These are phyloP conservation scores for Lymantria monacha DNA, from an alignment of 2,888 invertebrate species.

Conservation along the genomic window DNA sequence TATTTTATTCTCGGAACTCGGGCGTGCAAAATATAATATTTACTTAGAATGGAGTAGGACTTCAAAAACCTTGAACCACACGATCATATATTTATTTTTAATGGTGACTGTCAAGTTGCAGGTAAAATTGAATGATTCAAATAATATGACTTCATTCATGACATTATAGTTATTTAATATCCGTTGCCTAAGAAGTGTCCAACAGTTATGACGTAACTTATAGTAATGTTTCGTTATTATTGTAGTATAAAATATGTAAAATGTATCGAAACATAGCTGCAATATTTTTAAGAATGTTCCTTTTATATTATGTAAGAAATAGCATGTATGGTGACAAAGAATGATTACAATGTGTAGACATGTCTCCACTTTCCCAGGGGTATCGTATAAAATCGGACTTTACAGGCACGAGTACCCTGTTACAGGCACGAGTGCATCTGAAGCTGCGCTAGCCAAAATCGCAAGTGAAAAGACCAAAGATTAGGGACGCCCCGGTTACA, in stretches of 20 bases:
- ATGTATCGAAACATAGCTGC: background rate
- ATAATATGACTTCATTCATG: slow-evolving; percentile 44
- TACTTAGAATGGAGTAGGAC: slow-evolving; percentile 30
- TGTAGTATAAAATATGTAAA: no score
- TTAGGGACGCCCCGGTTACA: no score
- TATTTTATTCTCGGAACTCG: slow-evolving; percentile 66
- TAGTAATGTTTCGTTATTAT: background rate
- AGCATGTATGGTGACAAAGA: no score
- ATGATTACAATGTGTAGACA: no score
- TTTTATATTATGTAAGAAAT: no score
- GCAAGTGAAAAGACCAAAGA: no score
- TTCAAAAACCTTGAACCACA: slow-evolving; percentile 42
- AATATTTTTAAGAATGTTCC: background rate
- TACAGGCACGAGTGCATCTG: no score
- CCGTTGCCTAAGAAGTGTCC: background rate
- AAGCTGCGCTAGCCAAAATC: no score
- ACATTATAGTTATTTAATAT: background rate
- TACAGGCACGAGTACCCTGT: no score
- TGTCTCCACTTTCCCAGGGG: no score
- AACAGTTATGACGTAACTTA: background rate
- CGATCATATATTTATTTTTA: slow-evolving; percentile 49
- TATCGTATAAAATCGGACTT: no score
- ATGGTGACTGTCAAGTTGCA: slow-evolving; percentile 43
- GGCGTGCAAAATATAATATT: slow-evolving; percentile 51
- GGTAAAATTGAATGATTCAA: slow-evolving; percentile 46